Base-by-base conservation (phyloP, 2,113 vertebrate genomes). In the Odontophorus gujanensis region DNA sequence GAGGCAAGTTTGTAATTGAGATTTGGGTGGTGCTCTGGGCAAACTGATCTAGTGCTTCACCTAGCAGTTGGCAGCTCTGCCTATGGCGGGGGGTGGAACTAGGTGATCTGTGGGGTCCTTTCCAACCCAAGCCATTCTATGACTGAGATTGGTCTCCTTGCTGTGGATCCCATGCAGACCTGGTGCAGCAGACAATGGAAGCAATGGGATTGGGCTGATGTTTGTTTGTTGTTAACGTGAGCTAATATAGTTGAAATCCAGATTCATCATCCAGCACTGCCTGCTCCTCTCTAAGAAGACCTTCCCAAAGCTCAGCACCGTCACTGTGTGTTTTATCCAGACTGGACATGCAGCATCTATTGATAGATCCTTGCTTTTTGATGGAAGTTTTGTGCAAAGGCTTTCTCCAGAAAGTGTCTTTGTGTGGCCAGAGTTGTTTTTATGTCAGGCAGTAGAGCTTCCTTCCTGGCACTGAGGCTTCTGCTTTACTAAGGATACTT, bases 381-480 rank as follows among this genome's bases (percentile, higher is more conserved):
- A 10, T 22, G 7, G 25, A 74, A 34, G 51, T 69, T 25, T 84
- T 45, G 55, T 67, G 74, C 55, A 87, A 86, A 88, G 30, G 20
- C 30, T 87, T 82, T 87, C 87, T 72, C 58, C 63, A 93, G 84
- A 74, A 85, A 91, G 22, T 55, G 72, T 42, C 55, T 8, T n/a
- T 43, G 66, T 8, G 1, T 74, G 65, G 34, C 65, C 65, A 63
- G 73, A 72, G 30, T 65, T 85, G 36, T 21, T 68, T 45, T 81
- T 36, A n/a, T 0, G 0, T 61, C 67, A 58, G 80, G 34, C 14
- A 55, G 11, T n/a, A 25, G 40, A 55, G 15, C 59, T 66, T 91
- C 69, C 92, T 87, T 84, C 74, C 75, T 94, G 94, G 82, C 62
- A 61, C 20, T 43, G 73, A 43, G 53, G 21, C n/a, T 57, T 51